These are phyloP conservation scores for Fregata magnificens DNA, from an alignment of 2,113 vertebrate genomes.

Conservation along the genomic window DNA sequence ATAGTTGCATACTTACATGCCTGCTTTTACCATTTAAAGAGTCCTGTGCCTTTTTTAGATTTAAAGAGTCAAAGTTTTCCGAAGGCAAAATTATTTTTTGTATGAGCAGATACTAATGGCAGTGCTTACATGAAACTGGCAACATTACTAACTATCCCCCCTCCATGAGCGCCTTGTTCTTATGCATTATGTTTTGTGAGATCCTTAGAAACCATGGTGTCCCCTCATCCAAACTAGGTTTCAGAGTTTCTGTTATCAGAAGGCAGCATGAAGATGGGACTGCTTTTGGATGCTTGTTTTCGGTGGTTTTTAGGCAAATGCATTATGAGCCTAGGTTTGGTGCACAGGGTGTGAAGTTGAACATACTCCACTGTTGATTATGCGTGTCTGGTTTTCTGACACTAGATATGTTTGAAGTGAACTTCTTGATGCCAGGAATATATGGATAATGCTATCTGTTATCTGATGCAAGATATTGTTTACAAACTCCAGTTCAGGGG, in stretches of 20 bases:
- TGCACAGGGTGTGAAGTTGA: neutral
- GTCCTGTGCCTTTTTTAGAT: neutral
- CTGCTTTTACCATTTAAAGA: neutral
- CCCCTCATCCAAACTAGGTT: neutral
- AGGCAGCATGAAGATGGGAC: neutral
- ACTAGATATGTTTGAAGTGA: neutral
- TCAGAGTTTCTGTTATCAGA: neutral
- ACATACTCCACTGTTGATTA: neutral
- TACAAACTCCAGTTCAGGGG: neutral
- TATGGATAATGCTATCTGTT: neutral
- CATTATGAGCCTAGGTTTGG: neutral
- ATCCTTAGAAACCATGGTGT: neutral
- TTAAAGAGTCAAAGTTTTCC: neutral
- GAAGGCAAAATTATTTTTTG: neutral
- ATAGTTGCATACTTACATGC: neutral
- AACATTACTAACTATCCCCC: neutral
- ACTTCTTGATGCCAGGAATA: neutral
- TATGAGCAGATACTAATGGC: neutral
- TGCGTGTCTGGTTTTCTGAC: neutral
- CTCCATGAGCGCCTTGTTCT: neutral
- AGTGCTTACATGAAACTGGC: neutral
- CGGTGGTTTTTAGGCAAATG: neutral
- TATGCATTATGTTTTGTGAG: neutral
- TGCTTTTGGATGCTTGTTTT: neutral
- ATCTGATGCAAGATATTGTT: neutral